Evolutionary conservation across 2,113 vertebrate genomes (phyloP).

Genomic region (Nycticebus coucang): DNA sequence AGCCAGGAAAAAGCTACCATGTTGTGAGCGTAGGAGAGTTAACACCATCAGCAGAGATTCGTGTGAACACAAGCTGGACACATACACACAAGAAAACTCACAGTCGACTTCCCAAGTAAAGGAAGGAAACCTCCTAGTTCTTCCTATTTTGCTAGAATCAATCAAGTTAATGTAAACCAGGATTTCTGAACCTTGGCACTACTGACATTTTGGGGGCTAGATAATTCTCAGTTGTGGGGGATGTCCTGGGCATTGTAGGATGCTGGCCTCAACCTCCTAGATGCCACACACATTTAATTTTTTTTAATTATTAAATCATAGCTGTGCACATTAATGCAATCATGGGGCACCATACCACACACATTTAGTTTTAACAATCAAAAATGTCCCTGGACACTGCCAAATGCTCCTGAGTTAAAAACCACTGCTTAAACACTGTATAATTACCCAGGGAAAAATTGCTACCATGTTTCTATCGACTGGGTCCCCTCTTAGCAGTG

Average conservation of each 20-base stretch:
- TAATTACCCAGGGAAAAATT: background rate
- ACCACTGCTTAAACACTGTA: background rate
- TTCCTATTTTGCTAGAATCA: constrained; percentile 29
- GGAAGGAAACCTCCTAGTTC: background rate
- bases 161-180: background rate
- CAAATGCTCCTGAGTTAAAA: background rate
- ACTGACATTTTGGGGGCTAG: background rate
- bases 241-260: background rate
- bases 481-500: background rate
- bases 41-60: background rate
- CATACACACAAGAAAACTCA: background rate
- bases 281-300: background rate
- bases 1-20: background rate
- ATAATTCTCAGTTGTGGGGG: background rate
- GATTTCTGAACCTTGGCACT: background rate
- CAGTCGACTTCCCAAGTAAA: background rate
- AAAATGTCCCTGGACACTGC: background rate
- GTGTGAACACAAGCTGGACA: background rate
- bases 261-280: background rate
- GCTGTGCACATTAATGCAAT: no score
- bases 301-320: background rate
- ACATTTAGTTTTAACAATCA: background rate
- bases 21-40: background rate
- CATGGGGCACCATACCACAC: background rate
- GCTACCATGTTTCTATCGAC: background rate